Evolutionary conservation across 2,797 vertebrate species (phyloP).

Genomic region (Fratercula arctica): DNA sequence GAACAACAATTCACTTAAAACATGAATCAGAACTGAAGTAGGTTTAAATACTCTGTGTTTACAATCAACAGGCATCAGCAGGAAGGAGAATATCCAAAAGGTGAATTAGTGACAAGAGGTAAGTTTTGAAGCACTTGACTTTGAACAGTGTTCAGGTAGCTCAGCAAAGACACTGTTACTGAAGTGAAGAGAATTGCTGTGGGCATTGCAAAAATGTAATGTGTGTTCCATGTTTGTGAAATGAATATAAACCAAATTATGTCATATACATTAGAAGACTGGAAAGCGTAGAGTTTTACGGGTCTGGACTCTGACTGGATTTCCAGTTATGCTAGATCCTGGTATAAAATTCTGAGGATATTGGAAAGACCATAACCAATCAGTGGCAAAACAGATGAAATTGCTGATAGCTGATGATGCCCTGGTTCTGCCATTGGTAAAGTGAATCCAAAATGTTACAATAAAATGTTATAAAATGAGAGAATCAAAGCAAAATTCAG

Average conservation of each 20-base stretch:
- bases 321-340: neutral
- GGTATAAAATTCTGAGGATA: neutral
- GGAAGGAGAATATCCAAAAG: neutral
- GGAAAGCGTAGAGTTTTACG: neutral
- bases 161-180: neutral
- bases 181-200: neutral
- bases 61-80: fast-evolving
- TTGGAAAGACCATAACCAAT: neutral
- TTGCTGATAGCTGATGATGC: neutral
- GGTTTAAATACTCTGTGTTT: neutral
- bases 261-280: neutral
- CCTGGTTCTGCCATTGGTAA: neutral
- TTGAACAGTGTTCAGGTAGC: neutral
- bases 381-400: neutral
- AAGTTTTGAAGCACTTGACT: neutral
- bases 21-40: neutral
- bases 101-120: neutral
- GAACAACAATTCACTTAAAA: neutral
- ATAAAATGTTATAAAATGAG: neutral
- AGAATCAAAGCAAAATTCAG: neutral
- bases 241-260: neutral
- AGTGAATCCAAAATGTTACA: neutral
- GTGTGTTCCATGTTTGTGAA: neutral
- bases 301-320: neutral
- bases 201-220: neutral